Evolutionary conservation across 2,888 invertebrate genomes (phyloP), one percentile per base, ranked within the genome.

Genomic region (Drosophila buzzatii): DNA sequence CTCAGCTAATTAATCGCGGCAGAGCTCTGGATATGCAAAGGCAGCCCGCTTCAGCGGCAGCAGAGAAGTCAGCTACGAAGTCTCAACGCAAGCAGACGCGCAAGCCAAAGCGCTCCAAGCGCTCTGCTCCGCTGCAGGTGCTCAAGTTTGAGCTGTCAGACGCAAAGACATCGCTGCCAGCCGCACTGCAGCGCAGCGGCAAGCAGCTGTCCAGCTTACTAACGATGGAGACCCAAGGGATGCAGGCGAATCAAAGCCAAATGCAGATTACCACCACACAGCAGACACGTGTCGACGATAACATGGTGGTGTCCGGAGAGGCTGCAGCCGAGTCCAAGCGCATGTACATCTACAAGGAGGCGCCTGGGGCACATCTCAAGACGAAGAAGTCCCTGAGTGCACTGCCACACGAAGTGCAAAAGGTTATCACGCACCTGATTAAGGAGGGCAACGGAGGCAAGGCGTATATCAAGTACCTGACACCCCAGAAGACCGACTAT

Each of bases 121-220:
- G 90, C 27, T 85, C 84, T 0, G 76, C 73, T 5, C 65, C 77
- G 7, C 81, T 85, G 3, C 80, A 91, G 35, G 77, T 91, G 65
- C 80, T 93, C 12, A 91, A 91, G 70, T 93, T 93, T 60, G 92
- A 93, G 68, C n/a, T 93, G 33, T 67, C 88, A 0, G 93, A 93
- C 76, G 93, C 92, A 14, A 93, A 91, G 67, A 77, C 82, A 14
- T 85, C 91, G 0, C 76, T 91, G 47, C 73, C 87, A 6, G 42
- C 64, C 7, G 47, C 78, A 1, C 41, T 74, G 27, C 70, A 80
- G 37, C 76, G 82, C 5, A 39, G 58, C 1, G 66, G 53, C 0
- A 84, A 85, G 31, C 73, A 78, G n/a, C 16, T 83, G 7, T 60
- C 76, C 47, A 61, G 59, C 0, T 45, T 76, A 0, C 64, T 87